Evolutionary conservation across 2,888 invertebrate genomes (phyloP).

Genomic region (Perizoma affinitatum): DNA sequence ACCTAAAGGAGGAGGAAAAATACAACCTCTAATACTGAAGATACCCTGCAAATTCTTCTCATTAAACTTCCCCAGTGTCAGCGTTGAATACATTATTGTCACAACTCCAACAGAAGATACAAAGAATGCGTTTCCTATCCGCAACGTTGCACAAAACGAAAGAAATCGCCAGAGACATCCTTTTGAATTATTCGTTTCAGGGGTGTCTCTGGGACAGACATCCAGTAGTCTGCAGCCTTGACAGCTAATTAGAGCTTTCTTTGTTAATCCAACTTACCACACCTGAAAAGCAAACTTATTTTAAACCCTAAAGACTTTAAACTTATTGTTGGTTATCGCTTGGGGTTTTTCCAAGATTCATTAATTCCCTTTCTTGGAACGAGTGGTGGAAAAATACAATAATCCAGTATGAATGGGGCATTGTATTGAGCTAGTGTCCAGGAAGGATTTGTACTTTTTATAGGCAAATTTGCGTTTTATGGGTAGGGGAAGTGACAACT

Average conservation of each 20-base stretch:
- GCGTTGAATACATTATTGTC: slow-evolving; percentile 35
- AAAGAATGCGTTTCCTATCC: slow-evolving; percentile 51
- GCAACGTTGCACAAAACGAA: slow-evolving; percentile 71
- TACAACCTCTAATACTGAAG: no score
- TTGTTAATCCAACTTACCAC: slow-evolving; percentile 78
- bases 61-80: slow-evolving; percentile 22
- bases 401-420: slow-evolving; percentile 77
- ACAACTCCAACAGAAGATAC: slow-evolving; percentile 43
- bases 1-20: no score
- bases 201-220: slow-evolving; percentile 76
- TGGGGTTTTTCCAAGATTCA: slow-evolving; percentile 56
- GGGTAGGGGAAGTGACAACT: slow-evolving; percentile 76
- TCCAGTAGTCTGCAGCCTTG: slow-evolving; percentile 69
- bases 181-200: slow-evolving; percentile 81
- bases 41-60: neutral
- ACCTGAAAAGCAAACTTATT: slow-evolving; percentile 42
- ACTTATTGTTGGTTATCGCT: slow-evolving; percentile 57
- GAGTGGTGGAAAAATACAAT: slow-evolving; percentile 82
- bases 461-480: slow-evolving; percentile 84
- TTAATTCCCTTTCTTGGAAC: slow-evolving; percentile 78
- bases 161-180: slow-evolving; percentile 77
- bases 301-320: slow-evolving; percentile 43
- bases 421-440: slow-evolving; percentile 83
- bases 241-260: slow-evolving; percentile 82
- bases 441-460: slow-evolving; percentile 82